phyloP scores from a whole-genome alignment of 1,140 invertebrate genomes.

The Zaprionus vittiger region DNA sequence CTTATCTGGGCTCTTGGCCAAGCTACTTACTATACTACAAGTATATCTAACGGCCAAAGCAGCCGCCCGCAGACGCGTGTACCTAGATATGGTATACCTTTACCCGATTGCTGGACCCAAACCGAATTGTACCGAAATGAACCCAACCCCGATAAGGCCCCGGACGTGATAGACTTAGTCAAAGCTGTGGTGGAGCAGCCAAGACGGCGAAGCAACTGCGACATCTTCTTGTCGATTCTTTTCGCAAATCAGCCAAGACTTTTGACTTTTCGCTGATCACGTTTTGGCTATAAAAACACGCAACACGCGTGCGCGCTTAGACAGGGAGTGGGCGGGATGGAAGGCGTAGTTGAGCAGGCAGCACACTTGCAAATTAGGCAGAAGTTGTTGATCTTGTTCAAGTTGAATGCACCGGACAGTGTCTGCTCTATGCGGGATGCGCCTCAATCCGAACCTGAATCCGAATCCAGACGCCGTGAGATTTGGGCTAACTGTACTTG shows the following conservation, averaged over 20 bases:
- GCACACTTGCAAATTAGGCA: constrained; percentile 12
- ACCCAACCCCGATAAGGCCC: constrained; percentile 27
- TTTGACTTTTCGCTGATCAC: constrained; percentile 47
- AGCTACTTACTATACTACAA: not conserved
- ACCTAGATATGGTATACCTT: not conserved
- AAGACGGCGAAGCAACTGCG: not conserved
- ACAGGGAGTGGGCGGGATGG: constrained; percentile 20
- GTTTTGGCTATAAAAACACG: constrained; percentile 53
- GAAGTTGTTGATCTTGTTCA: constrained; percentile 26
- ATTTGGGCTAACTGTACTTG: constrained; percentile 11
- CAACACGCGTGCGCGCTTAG: not conserved
- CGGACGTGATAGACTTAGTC: constrained; percentile 31
- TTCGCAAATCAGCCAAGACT: constrained; percentile 15
- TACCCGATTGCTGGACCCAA: not conserved
- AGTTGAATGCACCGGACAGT: not conserved
- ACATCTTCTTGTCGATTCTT: constrained; percentile 13
- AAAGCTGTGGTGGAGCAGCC: not conserved
- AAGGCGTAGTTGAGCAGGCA: not conserved
- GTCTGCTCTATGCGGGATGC: not conserved
- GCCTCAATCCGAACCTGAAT: not conserved
- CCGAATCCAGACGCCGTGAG: not conserved
- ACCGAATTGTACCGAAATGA: not conserved
- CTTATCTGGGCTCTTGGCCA: constrained; percentile 26
- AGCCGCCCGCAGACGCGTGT: not conserved
- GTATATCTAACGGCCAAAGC: constrained; percentile 2